These are phyloP conservation scores for Lasiurus borealis DNA, from an alignment of 2,113 vertebrate species.

Conservation along the genomic window DNA sequence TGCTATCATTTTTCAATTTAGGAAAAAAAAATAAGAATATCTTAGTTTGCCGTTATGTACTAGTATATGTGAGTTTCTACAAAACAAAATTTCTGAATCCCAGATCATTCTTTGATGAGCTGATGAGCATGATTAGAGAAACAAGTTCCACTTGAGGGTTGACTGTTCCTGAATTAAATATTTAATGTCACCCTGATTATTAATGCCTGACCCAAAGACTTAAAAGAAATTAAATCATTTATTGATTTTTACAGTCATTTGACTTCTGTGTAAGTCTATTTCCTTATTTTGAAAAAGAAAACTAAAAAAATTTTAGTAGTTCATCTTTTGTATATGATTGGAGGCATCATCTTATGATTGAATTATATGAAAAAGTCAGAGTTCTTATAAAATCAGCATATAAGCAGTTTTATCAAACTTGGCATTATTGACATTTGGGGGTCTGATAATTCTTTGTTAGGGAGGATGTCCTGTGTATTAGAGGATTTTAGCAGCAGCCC, in stretches of 20 bases:
- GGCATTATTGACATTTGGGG: neutral
- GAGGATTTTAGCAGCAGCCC: neutral
- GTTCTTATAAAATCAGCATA: neutral
- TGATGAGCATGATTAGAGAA: neutral
- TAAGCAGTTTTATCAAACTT: neutral
- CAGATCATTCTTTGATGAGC: neutral
- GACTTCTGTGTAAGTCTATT: neutral
- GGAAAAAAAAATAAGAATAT: neutral
- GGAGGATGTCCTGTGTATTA: neutral
- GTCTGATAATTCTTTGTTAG: neutral
- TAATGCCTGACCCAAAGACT: neutral
- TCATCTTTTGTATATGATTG: neutral
- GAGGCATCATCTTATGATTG: neutral
- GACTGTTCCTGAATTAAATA: neutral
- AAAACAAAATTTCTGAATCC: slow-evolving; percentile 6
- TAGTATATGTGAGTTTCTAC: neutral
- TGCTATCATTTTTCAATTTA: slow-evolving; percentile 4
- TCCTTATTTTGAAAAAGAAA: neutral
- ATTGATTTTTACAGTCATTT: slow-evolving; percentile 31
- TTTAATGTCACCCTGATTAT: neutral
- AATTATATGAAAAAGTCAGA: neutral
- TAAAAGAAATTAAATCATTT: slow-evolving; percentile 13
- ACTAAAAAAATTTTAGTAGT: neutral
- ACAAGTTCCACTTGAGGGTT: neutral
- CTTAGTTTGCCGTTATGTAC: neutral